These are phyloP conservation scores for Arctocebus calabarensis DNA, from an alignment of 2,797 vertebrate species.

Conservation along the genomic window DNA sequence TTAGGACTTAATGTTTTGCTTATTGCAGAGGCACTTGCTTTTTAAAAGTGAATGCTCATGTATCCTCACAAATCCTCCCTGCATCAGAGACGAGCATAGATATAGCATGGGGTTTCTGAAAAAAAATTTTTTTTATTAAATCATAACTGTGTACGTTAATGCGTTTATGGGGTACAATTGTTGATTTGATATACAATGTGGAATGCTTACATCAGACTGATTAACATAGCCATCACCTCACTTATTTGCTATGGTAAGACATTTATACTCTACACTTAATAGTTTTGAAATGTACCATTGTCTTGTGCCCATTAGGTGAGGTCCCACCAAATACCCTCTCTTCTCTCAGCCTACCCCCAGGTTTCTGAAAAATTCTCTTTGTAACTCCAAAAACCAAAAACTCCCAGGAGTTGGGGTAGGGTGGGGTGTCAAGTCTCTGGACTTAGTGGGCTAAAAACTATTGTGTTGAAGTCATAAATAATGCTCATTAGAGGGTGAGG, in stretches of 20 bases:
- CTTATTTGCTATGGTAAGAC: too few relatives aligned
- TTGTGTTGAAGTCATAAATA: background rate
- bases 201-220: too few relatives aligned
- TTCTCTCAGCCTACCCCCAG: too few relatives aligned
- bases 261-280: too few relatives aligned
- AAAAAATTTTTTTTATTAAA: background rate
- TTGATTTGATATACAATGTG: too few relatives aligned
- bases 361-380: background rate
- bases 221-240: too few relatives aligned
- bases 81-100: background rate
- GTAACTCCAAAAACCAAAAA: constrained; percentile 14
- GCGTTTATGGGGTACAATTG: too few relatives aligned
- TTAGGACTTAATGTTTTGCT: background rate
- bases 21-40: constrained; percentile 3
- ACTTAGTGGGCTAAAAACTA: constrained; percentile 45
- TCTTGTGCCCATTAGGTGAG: too few relatives aligned
- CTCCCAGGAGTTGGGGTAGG: background rate
- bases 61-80: background rate
- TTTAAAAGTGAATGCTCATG: constrained; percentile 12
- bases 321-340: too few relatives aligned
- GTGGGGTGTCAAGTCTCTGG: background rate
- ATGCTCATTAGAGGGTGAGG: background rate
- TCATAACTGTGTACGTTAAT: too few relatives aligned
- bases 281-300: too few relatives aligned
- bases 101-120: background rate